A percentile compares a stretch with the other conserved stretches of the same genome.
Evolutionary conservation across 37 sponge, comb jelly and placozoan species (phyloP).

Genomic region (Theonella swinhoei): DNA sequence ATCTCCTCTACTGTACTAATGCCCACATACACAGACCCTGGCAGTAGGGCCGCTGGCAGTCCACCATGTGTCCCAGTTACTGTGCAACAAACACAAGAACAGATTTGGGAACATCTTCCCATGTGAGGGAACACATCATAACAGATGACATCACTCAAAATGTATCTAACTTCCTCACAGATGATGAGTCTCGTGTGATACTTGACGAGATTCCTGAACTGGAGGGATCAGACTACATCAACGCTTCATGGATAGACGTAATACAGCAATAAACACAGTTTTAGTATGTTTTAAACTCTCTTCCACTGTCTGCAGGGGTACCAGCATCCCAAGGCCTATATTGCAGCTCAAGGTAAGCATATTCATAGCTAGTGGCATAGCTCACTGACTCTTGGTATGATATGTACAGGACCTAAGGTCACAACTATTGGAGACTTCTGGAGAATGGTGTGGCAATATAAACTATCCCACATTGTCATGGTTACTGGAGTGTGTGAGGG

Average conservation of each 20-base stretch:
- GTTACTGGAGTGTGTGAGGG: background rate
- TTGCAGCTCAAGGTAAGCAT: slow-evolving; percentile 29
- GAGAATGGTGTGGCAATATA: slow-evolving; percentile 57
- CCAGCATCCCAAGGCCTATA: slow-evolving; percentile 6
- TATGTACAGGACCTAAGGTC: slow-evolving; percentile 19
- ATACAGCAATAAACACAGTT: background rate
- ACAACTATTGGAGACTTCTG: slow-evolving; percentile 43
- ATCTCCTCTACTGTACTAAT: too few species aligned
- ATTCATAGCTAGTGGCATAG: too few species aligned
- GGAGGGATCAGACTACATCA: slow-evolving; percentile 31
- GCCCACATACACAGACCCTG: slow-evolving; percentile 25
- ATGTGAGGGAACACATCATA: slow-evolving; percentile 21
- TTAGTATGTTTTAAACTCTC: background rate
- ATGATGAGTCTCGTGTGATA: slow-evolving; percentile 10
- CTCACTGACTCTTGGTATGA: background rate
- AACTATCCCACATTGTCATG: slow-evolving; percentile 6
- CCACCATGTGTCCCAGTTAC: slow-evolving; percentile 16
- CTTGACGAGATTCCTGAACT: slow-evolving; percentile 7
- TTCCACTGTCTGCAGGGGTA: slow-evolving; percentile 5
- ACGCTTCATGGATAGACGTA: slow-evolving; percentile 32
- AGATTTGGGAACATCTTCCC: slow-evolving; percentile 60
- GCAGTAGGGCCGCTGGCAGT: slow-evolving; percentile 4
- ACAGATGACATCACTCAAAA: background rate
- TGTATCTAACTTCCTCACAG: too few species aligned
- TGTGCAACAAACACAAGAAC: slow-evolving; percentile 44